phyloP scores from a whole-genome alignment of 2,113 vertebrate species.

The Copsychus sechellarum region DNA sequence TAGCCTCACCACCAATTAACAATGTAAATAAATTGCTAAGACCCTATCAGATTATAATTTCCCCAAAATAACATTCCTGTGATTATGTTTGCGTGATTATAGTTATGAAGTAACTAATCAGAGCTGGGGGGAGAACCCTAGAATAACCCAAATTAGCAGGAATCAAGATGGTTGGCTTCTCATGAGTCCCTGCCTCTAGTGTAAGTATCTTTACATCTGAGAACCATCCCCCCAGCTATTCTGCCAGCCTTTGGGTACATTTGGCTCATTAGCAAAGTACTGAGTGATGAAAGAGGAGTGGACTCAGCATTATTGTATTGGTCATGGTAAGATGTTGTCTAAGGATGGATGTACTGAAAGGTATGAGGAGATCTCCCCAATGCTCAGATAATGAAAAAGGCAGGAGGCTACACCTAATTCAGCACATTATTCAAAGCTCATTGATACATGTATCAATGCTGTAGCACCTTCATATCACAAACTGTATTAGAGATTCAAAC shows the following conservation, averaged over 20 bases:
- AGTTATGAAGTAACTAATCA: constrained; percentile 11
- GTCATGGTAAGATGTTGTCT: background rate
- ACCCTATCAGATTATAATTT: background rate
- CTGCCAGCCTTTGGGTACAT: background rate
- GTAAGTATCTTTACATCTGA: background rate
- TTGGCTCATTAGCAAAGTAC: background rate
- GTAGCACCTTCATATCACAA: background rate
- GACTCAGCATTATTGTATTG: background rate
- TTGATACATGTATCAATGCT: background rate
- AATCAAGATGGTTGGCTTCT: background rate
- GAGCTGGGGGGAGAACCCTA: background rate
- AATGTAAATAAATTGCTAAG: constrained; percentile 28
- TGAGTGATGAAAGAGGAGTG: background rate
- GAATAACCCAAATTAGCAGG: background rate
- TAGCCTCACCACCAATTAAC: constrained; percentile 11
- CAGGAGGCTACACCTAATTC: background rate
- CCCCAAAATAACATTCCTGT: background rate
- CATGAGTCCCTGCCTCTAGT: background rate
- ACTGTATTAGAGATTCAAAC: background rate
- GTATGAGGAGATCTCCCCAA: background rate
- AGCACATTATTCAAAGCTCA: background rate
- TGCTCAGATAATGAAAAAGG: background rate
- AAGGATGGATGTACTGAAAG: background rate
- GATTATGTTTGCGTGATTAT: constrained; percentile 14
- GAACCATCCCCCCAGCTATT: background rate